Percentiles rank a stretch among this genome's conserved stretches.
Conservation (phyloP, 2,113 vertebrate genomes). For the Eulemur macaco region DNA sequence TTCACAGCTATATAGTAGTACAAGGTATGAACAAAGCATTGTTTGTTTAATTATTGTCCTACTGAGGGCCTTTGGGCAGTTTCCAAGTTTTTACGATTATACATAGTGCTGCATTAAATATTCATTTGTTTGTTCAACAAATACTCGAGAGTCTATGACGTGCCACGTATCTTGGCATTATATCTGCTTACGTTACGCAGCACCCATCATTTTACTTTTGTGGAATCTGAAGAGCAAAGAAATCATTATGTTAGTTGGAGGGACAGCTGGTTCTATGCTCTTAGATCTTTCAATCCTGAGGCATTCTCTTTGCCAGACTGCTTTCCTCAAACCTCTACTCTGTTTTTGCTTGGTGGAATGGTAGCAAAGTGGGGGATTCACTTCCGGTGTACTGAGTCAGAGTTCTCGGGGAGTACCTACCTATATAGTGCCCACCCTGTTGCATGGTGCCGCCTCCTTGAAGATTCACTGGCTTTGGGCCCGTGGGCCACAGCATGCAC, state of each 20-base stretch:
- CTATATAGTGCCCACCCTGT: rapidly evolving
- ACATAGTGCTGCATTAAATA: neutral
- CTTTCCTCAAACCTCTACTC: neutral
- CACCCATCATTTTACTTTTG: neutral
- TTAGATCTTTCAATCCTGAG: neutral
- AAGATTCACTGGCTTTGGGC: neutral
- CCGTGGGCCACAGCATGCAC: neutral
- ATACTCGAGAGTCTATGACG: neutral
- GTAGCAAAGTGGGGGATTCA: neutral
- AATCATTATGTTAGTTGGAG: neutral
- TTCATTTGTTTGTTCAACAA: neutral
- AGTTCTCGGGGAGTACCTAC: neutral
- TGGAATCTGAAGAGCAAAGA: neutral
- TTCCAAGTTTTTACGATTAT: neutral
- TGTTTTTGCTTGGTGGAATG: neutral
- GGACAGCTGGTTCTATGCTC: neutral
- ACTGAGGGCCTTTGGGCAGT: neutral
- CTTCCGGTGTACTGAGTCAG: neutral
- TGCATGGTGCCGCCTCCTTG: neutral
- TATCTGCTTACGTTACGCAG: neutral
- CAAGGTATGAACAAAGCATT: neutral
- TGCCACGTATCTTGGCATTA: rapidly evolving
- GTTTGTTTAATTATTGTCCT: conserved; percentile 10
- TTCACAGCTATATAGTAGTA: neutral
- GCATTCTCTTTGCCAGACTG: neutral